Evolutionary conservation across 2,888 invertebrate species (phyloP).

Genomic region (Trilocha varians): DNA sequence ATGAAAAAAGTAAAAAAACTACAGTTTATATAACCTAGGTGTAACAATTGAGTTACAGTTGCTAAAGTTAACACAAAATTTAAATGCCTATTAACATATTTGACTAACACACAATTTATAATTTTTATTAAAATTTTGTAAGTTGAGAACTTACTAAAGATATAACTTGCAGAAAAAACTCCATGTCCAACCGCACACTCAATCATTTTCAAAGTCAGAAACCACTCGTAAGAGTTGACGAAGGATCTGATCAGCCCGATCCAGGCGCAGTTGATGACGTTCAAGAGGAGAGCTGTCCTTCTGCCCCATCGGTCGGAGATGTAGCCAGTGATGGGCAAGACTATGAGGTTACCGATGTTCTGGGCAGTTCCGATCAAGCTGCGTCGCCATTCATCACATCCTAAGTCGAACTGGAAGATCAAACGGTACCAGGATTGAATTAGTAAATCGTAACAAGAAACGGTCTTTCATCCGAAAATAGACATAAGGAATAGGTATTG

Average conservation of each 20-base stretch:
- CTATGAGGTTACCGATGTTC: constrained; percentile 80
- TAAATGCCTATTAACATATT: too few relatives aligned
- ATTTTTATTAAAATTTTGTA: too few relatives aligned
- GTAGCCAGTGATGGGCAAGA: constrained; percentile 79
- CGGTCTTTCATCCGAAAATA: too few relatives aligned
- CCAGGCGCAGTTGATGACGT: constrained; percentile 75
- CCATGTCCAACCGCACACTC: constrained; percentile 81
- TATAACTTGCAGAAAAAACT: constrained; percentile 81
- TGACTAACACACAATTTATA: too few relatives aligned
- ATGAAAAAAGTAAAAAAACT: neutral
- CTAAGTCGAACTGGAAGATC: constrained; percentile 70
- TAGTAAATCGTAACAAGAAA: too few relatives aligned
- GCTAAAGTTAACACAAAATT: too few relatives aligned
- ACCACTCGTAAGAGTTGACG: constrained; percentile 79
- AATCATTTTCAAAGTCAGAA: constrained; percentile 79
- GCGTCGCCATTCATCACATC: constrained; percentile 81
- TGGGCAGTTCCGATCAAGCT: constrained; percentile 82
- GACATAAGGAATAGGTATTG: too few relatives aligned
- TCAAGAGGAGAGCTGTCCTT: constrained; percentile 73
- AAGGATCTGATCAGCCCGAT: constrained; percentile 80
- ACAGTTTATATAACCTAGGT: neutral
- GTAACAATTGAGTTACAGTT: too few relatives aligned
- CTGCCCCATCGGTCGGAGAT: constrained; percentile 84
- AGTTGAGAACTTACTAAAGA: constrained; percentile 72
- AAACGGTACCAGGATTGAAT: neutral